Evolutionary conservation across 2,113 vertebrate species (phyloP), one percentile per base, ranked within the genome.

Genomic region (Corythaeola cristata): DNA sequence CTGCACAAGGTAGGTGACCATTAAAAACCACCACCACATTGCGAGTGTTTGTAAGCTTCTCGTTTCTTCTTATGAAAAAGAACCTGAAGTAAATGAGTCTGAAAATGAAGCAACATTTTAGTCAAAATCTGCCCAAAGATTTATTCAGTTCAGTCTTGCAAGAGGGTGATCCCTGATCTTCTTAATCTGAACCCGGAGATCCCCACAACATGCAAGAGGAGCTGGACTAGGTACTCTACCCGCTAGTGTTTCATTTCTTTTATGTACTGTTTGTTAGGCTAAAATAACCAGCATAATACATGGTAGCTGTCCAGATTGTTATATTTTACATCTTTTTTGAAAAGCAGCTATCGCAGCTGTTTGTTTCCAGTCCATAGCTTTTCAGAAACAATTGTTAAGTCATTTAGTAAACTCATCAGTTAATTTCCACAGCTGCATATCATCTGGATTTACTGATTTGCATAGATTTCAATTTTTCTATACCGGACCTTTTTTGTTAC

Each of bases 401-500:
- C 60, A 76, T 97, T 95, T 93, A 85, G 91, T 94, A 93, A 95
- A 89, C 74, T 96, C 77, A 89, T 91, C 94, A 88, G 94, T 84
- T 96, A 91, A 92, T 95, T 96, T 96, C 66, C 90, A 89, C 60
- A 92, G 93, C 95, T 96, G 90, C 37, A 1, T 91, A 88, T 95
- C 74, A 96, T 96, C 89, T 95, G 95, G 77, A 88, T 96, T 94
- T 92, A 87, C 92, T 93, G 62, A 82, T 95, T 94, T 92, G 91
- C 66, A 82, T 73, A 63, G 41, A 91, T 88, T 59, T 79, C 52
- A 69, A 24, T 50, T 93, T 96, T 92, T 88, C 50, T 14, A 5
- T 76, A 35, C 59, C 2, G 14, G 52, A 63, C 83, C 3, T 7
- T 24, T 66, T 72, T 64, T 59, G 26, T 64, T 77, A 72, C 21